Evolutionary conservation across 1,140 invertebrate species (phyloP).

Genomic region (Tyrophagus putrescentiae): DNA sequence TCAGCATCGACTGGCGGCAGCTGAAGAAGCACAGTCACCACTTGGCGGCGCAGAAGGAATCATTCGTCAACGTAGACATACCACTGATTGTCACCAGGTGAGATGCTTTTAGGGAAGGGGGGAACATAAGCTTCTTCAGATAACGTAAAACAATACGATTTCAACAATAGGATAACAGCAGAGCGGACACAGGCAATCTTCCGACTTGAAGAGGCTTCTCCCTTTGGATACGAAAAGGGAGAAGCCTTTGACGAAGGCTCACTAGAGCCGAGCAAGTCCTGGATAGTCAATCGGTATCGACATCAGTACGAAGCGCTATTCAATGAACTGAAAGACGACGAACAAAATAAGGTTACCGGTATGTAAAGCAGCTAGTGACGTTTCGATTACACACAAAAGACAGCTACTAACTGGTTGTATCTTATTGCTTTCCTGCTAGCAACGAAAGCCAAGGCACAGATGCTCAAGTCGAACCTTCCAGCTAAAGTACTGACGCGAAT

Average conservation of each 20-base stretch:
- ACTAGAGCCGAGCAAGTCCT: conserved; percentile 65
- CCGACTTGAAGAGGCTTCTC: conserved; percentile 21
- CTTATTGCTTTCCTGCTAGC: conserved; percentile 1
- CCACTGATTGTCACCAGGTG: conserved; percentile 74
- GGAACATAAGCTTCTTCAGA: background rate
- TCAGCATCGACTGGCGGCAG: conserved; percentile 88
- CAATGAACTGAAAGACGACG: conserved; percentile 62
- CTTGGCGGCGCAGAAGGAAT: conserved; percentile 82
- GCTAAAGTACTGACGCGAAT: conserved; percentile 92
- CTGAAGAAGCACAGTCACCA: conserved; percentile 80
- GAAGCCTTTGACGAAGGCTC: conserved; percentile 92
- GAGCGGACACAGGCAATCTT: conserved; percentile 27
- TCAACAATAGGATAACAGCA: conserved; percentile 13
- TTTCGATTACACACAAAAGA: too few species aligned
- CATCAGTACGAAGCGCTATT: conserved; percentile 77
- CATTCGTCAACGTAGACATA: conserved; percentile 91
- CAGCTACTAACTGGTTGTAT: background rate
- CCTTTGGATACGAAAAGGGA: conserved; percentile 82
- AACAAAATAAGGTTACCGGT: conserved; percentile 87
- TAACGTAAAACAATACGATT: conserved; percentile 24
- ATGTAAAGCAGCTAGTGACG: background rate
- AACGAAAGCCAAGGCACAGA: conserved; percentile 57
- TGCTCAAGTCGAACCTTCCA: conserved; percentile 96
- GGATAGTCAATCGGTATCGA: conserved; percentile 84
- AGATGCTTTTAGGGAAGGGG: background rate